Evolutionary conservation across 2,113 vertebrate species (phyloP), one percentile per base, ranked within the genome.

Genomic region (Gambusia affinis): DNA sequence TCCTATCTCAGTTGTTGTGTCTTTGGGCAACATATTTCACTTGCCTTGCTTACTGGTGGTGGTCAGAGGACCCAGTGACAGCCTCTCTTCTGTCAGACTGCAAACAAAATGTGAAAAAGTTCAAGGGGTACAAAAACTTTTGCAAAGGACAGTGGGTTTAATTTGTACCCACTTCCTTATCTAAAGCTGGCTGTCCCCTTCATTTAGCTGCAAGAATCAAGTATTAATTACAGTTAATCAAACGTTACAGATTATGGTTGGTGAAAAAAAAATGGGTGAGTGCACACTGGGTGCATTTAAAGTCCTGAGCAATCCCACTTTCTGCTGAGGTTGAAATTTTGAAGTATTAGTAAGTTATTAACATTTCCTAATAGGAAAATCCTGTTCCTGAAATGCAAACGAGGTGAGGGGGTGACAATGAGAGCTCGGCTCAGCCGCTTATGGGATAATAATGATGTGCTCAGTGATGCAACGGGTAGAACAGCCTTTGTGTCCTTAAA

Each of bases 271-370:
- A 64, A 60, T 73, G 71, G 70, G 78, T 63, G 29, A 57, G 76
- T 61, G 78, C 73, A 83, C 4, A 12, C 76, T 27, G 66, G 83
- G 76, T 79, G 83, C 60, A 6, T 87, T 82, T 69, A 73, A 80
- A 82, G 47, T 81, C 76, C 86, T 82, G 82, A 80, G 73, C 12
- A 3, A 71, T 64, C 75, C 80, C 51, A n/a, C 89, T 86, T 90
- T 90, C 86, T 89, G 90, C 90, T 92, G 88, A 91, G 82, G 76
- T 83, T 73, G 84, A 80, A 88, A 76, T 87, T 92, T 89, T 60
- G 28, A 71, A 77, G 83, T 84, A 91, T 92, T 92, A 88, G 78
- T 87, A 84, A 90, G 90, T 91, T 91, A 93, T 91, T 92, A 88
- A 90, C 73, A 88, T 78, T 72, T 73, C 63, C 30, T 91, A 90